Evolutionary conservation across 53 echinoderm and acorn worm genomes (phyloP).

Genomic region (Hippasteria phrygiana): DNA sequence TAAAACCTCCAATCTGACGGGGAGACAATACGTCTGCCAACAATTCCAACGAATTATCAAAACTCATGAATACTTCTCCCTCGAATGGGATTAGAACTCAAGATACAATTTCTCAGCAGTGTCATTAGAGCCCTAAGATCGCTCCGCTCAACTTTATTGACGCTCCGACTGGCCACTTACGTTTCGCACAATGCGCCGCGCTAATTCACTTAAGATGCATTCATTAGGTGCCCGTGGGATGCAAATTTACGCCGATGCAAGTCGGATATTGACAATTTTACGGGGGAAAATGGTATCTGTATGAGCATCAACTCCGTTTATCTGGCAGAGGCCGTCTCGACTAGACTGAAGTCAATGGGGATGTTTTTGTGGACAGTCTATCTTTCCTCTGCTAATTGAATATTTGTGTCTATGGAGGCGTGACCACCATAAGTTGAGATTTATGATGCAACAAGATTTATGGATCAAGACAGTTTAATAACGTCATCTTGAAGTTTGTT

Average conservation of each 20-base stretch:
- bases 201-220: constrained; percentile 29
- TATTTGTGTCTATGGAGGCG: background rate
- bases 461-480: background rate
- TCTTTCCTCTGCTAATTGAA: background rate
- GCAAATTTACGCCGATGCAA: constrained; percentile 31
- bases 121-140: constrained; percentile 27
- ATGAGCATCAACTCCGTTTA: constrained; percentile 1
- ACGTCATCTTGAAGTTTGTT: background rate
- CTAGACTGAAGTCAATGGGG: background rate
- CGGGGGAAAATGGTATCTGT: constrained; percentile 51
- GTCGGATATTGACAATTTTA: constrained; percentile 23
- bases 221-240: constrained; percentile 20
- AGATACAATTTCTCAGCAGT: background rate
- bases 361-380: background rate
- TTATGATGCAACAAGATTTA: background rate
- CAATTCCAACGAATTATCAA: background rate
- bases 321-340: background rate
- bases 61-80: background rate
- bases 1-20: background rate
- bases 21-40: constrained; percentile 28
- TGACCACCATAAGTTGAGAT: background rate
- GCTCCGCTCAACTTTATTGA: background rate
- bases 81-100: background rate
- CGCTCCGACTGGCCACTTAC: constrained; percentile 6
- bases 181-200: constrained; percentile 10